phyloP scores from a whole-genome alignment of 2,113 vertebrate genomes.

The Menura novaehollandiae region DNA sequence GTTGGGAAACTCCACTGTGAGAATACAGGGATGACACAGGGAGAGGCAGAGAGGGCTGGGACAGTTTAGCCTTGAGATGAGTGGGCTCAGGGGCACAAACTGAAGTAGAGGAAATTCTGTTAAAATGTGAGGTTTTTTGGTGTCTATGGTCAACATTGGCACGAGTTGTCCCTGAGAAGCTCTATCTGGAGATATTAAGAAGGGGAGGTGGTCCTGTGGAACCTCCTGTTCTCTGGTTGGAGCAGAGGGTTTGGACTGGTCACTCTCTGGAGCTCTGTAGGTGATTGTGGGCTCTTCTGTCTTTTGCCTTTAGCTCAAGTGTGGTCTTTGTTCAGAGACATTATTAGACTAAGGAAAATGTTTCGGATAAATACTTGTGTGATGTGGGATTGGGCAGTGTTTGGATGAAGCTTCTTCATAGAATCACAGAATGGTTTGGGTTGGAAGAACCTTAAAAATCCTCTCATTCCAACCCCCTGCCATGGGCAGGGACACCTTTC shows the following conservation, averaged over 20 bases:
- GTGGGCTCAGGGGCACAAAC: background rate
- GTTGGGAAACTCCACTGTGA: background rate
- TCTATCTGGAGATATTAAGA: background rate
- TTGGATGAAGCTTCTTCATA: background rate
- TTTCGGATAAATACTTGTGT: background rate
- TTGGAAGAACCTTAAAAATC: background rate
- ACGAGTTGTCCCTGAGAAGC: background rate
- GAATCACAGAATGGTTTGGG: background rate
- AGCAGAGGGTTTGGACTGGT: background rate
- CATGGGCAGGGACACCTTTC: background rate
- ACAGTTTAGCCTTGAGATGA: background rate
- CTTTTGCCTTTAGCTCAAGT: background rate
- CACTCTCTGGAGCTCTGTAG: fast-evolving
- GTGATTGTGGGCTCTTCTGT: background rate
- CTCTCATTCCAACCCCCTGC: background rate
- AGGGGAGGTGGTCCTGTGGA: background rate
- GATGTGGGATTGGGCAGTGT: background rate
- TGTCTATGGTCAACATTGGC: background rate
- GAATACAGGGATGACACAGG: fast-evolving
- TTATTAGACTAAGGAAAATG: background rate
- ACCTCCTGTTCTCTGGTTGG: background rate
- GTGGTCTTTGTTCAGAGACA: background rate
- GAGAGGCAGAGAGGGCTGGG: background rate
- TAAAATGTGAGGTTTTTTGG: background rate
- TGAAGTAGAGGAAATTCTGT: background rate